These are phyloP conservation scores for Pseudococcus viburni DNA, from an alignment of 2,888 invertebrate genomes.

Conservation along the genomic window DNA sequence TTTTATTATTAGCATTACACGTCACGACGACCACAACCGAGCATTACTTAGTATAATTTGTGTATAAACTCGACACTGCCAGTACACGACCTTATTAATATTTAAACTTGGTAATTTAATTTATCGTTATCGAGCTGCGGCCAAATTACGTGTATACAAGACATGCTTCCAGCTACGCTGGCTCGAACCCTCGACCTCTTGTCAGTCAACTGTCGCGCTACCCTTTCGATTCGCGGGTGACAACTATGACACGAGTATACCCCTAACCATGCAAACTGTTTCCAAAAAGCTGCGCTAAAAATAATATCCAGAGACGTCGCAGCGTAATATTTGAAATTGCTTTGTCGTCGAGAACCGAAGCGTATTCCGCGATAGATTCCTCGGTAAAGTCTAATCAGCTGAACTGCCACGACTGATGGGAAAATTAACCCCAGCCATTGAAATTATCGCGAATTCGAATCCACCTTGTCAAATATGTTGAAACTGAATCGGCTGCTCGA, in stretches of 20 bases:
- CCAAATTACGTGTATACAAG: not conserved
- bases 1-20: slow-evolving; percentile 12
- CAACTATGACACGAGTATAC: slow-evolving; percentile 43
- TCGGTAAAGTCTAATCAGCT: not conserved
- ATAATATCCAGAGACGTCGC: not conserved
- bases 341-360: not conserved
- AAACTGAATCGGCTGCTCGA: slow-evolving; percentile 1
- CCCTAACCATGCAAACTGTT: too few species aligned
- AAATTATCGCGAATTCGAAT: not conserved
- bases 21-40: not conserved
- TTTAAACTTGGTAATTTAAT: slow-evolving; percentile 60
- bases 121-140: slow-evolving; percentile 49
- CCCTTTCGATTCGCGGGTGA: slow-evolving; percentile 34
- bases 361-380: not conserved
- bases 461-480: not conserved
- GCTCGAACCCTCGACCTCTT: slow-evolving; percentile 61
- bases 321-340: not conserved
- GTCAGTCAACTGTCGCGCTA: slow-evolving; percentile 61
- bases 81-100: slow-evolving; percentile 47
- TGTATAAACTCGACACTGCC: not conserved
- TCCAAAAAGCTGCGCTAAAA: not conserved
- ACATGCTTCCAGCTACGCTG: not conserved
- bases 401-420: not conserved
- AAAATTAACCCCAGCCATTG: not conserved
- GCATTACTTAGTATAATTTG: slow-evolving; percentile 17